Evolutionary conservation across 2,797 vertebrate species (phyloP), one percentile per base, ranked within the genome.

Genomic region (Aeoliscus strigatus): DNA sequence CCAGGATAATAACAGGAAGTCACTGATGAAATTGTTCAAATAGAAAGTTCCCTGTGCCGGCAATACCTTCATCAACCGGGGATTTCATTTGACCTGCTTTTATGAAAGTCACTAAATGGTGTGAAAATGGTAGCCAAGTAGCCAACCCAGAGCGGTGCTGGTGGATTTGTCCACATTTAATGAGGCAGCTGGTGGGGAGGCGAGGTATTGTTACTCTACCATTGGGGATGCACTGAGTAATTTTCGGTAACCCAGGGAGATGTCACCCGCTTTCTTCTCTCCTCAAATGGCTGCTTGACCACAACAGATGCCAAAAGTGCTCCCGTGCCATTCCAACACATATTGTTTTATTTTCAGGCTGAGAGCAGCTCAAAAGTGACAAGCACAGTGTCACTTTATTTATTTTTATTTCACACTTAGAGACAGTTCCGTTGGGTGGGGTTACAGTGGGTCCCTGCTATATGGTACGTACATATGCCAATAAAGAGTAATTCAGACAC

Each of bases 211-310:
- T 71, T 65, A 50, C 25, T 17, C 16, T 46, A 58, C 51, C 62
- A 47, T 54, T 58, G 49, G 62, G 62, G 60, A 75, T 53, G 45
- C 54, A 39, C 27, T 47, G 46, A 50, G 60, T 65, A 65, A 75
- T 74, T 71, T 66, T 59, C 27, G 8, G 38, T 60, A 62, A 66
- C 60, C 60, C 11, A 2, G 55, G 51, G 67, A 68, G 56, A 60
- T 49, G 52, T 59, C 51, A 18, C 56, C 53, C 51, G 52, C 56
- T 70, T 75, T 70, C 62, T 72, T 77, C 50, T 48, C 33, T 27
- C 39, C 47, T 66, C 50, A 49, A 65, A 60, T 54, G 69, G 40
- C 49, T 16, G 42, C 29, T 59, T 56, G 45, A 55, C 52, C 35
- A 10, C 11, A 14, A 45, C 9, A 1, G 9, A 62, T 55, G 75